Conservation (phyloP, 2,797 vertebrate species). For the Apogon hyalosoma region DNA sequence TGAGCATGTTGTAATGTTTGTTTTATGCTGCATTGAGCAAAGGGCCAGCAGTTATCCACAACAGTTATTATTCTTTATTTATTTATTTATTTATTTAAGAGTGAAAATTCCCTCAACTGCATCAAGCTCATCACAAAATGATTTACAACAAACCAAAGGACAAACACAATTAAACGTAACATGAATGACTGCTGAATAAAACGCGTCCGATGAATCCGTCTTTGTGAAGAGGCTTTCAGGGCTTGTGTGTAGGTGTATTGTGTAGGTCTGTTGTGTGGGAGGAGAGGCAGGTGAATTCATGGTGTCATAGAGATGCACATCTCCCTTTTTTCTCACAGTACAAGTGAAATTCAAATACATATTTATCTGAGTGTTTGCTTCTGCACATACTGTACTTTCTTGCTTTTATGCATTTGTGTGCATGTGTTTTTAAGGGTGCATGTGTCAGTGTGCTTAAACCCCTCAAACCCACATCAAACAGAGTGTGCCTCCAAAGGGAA, state of each 20-base stretch:
- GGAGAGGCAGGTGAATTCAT: conserved; percentile 77
- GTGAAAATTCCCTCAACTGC: conserved; percentile 41
- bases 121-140: conserved; percentile 51
- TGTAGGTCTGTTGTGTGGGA: conserved; percentile 80
- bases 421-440: conserved; percentile 18
- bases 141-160: conserved; percentile 42
- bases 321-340: conserved; percentile 49
- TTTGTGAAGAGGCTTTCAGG: conserved; percentile 62
- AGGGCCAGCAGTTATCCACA: conserved; percentile 49
- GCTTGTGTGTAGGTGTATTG: conserved; percentile 73
- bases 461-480: conserved; percentile 60
- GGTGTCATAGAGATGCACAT: conserved; percentile 68
- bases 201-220: conserved; percentile 70
- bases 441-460: conserved; percentile 22
- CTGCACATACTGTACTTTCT: conserved; percentile 5
- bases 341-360: conserved; percentile 49
- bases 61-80: not conserved
- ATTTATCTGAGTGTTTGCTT: conserved; percentile 28
- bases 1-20: conserved; percentile 17
- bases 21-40: conserved; percentile 46
- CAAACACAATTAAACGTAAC: conserved; percentile 33
- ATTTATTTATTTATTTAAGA: conserved; percentile 10
- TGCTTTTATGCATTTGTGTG: not conserved
- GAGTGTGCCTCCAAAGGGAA: conserved; percentile 52
- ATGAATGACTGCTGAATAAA: conserved; percentile 45